Percentiles rank a stretch among this genome's conserved stretches.
These are phyloP conservation scores for Anthoscopus minutus DNA, from an alignment of 2,113 vertebrate genomes.

Conservation along the genomic window DNA sequence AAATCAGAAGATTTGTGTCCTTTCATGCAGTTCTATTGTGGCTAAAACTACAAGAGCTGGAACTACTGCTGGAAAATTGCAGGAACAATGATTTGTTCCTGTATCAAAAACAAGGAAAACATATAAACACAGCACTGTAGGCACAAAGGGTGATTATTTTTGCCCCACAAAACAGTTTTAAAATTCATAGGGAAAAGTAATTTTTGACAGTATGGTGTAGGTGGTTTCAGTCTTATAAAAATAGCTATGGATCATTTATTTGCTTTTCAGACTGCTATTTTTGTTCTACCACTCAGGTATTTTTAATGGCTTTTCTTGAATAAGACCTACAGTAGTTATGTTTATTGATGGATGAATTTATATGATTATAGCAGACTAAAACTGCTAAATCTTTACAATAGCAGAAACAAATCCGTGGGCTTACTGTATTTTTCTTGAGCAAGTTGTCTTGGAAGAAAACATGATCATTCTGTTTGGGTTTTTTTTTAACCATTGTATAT, in stretches of 20 bases:
- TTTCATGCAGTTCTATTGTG: not conserved
- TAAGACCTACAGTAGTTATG: not conserved
- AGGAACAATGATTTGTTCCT: not conserved
- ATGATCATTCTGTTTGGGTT: not conserved
- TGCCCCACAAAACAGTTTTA: not conserved
- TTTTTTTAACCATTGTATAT: not conserved
- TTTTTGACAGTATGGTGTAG: not conserved
- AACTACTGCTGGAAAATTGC: not conserved
- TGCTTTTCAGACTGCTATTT: not conserved
- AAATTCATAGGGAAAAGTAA: slow-evolving; percentile 11
- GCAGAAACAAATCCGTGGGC: not conserved
- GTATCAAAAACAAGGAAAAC: not conserved
- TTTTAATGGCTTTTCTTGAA: not conserved
- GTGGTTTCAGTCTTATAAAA: not conserved
- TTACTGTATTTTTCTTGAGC: not conserved
- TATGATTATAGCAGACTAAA: not conserved
- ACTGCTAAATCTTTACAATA: not conserved
- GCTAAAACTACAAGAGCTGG: not conserved
- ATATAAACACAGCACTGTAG: not conserved
- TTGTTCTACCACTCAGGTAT: not conserved
- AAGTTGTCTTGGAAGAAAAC: not conserved
- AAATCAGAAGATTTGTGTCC: not conserved
- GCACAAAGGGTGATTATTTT: slow-evolving; percentile 31
- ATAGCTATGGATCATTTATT: not conserved
- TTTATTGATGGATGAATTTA: not conserved